Percentiles rank a stretch among this genome's conserved stretches.
Conservation (phyloP, 2,888 invertebrate genomes). For the Thereva unica region DNA sequence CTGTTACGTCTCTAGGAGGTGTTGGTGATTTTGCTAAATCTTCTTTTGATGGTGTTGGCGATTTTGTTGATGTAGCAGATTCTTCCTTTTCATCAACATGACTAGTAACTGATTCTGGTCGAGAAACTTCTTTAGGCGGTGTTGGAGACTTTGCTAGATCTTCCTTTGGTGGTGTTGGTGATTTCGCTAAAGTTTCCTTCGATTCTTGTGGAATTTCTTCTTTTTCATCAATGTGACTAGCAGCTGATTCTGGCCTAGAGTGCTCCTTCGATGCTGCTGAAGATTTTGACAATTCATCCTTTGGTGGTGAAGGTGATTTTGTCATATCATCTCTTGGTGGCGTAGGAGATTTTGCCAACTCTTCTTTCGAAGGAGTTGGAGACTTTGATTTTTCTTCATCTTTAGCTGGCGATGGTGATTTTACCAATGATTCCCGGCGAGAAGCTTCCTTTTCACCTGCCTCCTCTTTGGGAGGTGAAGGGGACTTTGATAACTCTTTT, state of each 20-base stretch:
- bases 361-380: constrained; percentile 2
- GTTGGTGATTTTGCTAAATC: constrained; percentile 38
- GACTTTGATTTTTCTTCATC: constrained; percentile 19
- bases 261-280: constrained; percentile 43
- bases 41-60: constrained; percentile 20
- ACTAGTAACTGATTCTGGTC: constrained; percentile 30
- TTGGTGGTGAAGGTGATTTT: constrained; percentile 17
- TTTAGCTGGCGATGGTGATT: not conserved
- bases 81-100: constrained; percentile 19
- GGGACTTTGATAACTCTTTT: not conserved
- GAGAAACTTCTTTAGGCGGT: constrained; percentile 12
- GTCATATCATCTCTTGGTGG: not conserved
- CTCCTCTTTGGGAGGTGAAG: not conserved
- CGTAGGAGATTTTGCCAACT: not conserved
- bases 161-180: not conserved
- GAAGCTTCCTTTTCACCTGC: not conserved
- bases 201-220: constrained; percentile 17
- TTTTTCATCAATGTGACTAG: constrained; percentile 42
- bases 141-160: constrained; percentile 2
- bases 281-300: constrained; percentile 24
- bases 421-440: constrained; percentile 18
- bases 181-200: constrained; percentile 38
- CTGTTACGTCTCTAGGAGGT: constrained; percentile 7
- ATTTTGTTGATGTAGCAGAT: not conserved
- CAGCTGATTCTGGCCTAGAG: constrained; percentile 46